A percentile compares a stretch with the other conserved stretches of the same genome.
phyloP scores from a whole-genome alignment of 2,113 vertebrate species.

The Sinocyclocheilus anshuiensis region DNA sequence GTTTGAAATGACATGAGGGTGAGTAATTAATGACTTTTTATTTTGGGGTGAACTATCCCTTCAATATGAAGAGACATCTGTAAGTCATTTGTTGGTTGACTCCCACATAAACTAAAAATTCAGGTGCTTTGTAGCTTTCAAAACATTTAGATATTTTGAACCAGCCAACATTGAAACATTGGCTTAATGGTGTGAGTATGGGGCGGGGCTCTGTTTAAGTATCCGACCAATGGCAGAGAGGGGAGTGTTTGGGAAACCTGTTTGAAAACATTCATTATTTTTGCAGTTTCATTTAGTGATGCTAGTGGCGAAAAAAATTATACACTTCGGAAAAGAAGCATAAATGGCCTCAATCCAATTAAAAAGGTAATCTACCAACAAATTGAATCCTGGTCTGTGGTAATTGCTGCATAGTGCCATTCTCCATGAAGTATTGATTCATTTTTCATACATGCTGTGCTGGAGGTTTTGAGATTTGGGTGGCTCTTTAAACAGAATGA shows the following conservation, averaged over 20 bases:
- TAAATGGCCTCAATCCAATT: conserved; percentile 25
- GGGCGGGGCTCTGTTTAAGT: not conserved
- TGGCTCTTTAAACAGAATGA: conserved; percentile 33
- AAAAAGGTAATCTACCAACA: conserved; percentile 38
- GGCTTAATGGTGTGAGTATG: not conserved
- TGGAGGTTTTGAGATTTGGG: conserved; percentile 33
- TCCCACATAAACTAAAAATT: not conserved
- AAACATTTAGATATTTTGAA: not conserved
- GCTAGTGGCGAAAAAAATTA: not conserved
- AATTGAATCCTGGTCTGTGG: conserved; percentile 32
- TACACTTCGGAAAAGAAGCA: conserved; percentile 2
- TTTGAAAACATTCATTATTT: not conserved
- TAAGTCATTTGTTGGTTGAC: not conserved
- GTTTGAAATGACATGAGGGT: too few species aligned
- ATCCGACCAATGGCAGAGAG: not conserved
- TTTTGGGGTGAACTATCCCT: too few species aligned
- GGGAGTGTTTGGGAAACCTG: not conserved
- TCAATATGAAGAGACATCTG: not conserved
- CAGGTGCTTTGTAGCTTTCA: not conserved
- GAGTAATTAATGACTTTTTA: not conserved
- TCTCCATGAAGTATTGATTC: conserved; percentile 13
- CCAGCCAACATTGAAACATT: not conserved
- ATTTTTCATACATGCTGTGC: not conserved
- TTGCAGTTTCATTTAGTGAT: conserved; percentile 1
- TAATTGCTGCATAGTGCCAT: conserved; percentile 30